These are phyloP conservation scores for Pectinophora gossypiella DNA, from an alignment of 1,140 invertebrate genomes.

Conservation along the genomic window DNA sequence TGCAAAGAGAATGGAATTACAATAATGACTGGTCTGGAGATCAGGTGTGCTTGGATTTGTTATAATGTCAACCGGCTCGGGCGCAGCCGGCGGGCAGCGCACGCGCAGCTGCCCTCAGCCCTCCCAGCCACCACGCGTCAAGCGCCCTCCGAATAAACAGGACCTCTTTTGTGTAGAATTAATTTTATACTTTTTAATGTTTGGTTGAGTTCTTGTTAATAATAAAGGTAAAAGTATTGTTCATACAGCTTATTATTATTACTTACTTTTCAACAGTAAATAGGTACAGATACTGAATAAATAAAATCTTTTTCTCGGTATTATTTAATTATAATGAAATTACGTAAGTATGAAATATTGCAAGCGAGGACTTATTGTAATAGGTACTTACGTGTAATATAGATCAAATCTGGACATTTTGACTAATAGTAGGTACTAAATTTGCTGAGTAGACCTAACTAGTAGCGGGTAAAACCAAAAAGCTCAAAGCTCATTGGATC, in stretches of 20 bases:
- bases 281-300: too few relatives aligned
- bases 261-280: not conserved
- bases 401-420: too few relatives aligned
- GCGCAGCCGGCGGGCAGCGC: constrained; percentile 65
- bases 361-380: too few relatives aligned
- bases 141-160: constrained; percentile 51
- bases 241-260: not conserved
- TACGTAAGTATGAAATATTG: too few relatives aligned
- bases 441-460: too few relatives aligned
- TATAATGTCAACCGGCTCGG: constrained; percentile 56
- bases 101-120: constrained; percentile 62
- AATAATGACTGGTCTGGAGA: constrained; percentile 60
- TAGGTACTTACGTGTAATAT: too few relatives aligned
- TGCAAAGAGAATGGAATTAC: constrained; percentile 47
- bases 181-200: constrained; percentile 10
- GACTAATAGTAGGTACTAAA: too few relatives aligned
- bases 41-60: constrained; percentile 68
- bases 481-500: too few relatives aligned
- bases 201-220: not conserved
- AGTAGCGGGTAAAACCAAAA: too few relatives aligned
- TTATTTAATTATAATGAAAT: too few relatives aligned
- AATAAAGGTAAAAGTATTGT: not conserved
- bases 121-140: constrained; percentile 38
- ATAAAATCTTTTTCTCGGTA: too few relatives aligned
- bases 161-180: constrained; percentile 44